phyloP scores from a whole-genome alignment of 2,888 invertebrate species.

The Lamproptera curius region DNA sequence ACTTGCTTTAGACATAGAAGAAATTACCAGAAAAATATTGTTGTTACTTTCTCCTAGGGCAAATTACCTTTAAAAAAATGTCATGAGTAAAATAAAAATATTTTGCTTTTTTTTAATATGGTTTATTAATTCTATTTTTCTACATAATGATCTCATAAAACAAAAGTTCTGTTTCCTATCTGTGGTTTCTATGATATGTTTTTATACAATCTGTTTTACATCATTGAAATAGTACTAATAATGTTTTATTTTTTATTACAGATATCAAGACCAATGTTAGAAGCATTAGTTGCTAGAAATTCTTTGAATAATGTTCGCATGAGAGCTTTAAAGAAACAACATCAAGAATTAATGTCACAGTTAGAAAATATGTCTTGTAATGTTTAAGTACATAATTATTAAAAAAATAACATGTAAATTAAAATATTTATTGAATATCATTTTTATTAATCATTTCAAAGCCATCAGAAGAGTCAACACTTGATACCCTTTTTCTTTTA shows the following conservation, averaged over 20 bases:
- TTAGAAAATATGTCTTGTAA: conserved; percentile 58
- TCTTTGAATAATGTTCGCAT: conserved; percentile 56
- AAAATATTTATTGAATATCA: conserved; percentile 47
- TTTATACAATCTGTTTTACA: too few relatives aligned
- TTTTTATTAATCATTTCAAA: conserved; percentile 70
- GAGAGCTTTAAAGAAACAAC: conserved; percentile 65
- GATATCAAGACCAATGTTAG: conserved; percentile 73
- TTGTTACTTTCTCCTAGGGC: too few relatives aligned
- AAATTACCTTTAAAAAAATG: too few relatives aligned
- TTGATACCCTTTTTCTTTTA: conserved; percentile 53
- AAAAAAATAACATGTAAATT: conserved; percentile 14
- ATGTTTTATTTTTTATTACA: conserved; percentile 35
- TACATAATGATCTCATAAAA: neutral
- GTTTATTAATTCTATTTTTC: neutral
- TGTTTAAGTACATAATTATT: conserved; percentile 32
- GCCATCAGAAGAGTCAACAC: conserved; percentile 68
- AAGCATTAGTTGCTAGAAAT: conserved; percentile 67
- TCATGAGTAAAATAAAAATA: too few relatives aligned
- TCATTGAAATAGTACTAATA: too few relatives aligned
- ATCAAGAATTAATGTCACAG: conserved; percentile 64
- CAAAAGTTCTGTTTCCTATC: too few relatives aligned
- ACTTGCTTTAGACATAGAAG: too few relatives aligned
- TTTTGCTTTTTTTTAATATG: neutral
- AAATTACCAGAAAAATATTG: too few relatives aligned
- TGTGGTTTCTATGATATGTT: too few relatives aligned